Percentiles rank a stretch among this genome's conserved stretches.
phyloP scores from a whole-genome alignment of 2,797 vertebrate species.

The Cetoscarus ocellatus region DNA sequence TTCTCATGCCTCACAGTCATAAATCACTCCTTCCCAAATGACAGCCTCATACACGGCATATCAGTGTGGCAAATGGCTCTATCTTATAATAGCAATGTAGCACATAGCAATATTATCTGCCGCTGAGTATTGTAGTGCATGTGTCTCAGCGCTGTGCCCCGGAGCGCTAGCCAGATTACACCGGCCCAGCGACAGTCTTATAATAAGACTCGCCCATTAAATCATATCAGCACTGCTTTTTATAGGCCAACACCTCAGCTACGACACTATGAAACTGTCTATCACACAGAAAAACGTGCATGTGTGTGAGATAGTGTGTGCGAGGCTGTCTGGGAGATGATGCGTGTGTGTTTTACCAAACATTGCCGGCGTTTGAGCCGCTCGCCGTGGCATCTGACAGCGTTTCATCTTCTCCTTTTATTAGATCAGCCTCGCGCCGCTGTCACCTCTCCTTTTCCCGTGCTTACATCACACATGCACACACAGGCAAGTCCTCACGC shows the following conservation, averaged over 20 bases:
- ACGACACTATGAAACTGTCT: conserved; percentile 78
- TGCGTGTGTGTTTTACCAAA: conserved; percentile 80
- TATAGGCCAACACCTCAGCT: conserved; percentile 85
- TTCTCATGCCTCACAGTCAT: conserved; percentile 73
- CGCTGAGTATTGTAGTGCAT: conserved; percentile 74
- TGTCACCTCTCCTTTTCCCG: conserved; percentile 79
- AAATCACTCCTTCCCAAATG: conserved; percentile 81
- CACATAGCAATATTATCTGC: conserved; percentile 81
- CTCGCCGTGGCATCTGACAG: conserved; percentile 76
- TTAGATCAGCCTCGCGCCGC: conserved; percentile 82
- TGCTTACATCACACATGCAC: conserved; percentile 73
- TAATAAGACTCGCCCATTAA: conserved; percentile 86
- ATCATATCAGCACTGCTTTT: conserved; percentile 87
- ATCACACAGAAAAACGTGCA: conserved; percentile 55
- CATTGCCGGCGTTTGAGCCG: conserved; percentile 74
- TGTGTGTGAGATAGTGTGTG: conserved; percentile 37
- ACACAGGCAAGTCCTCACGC: conserved; percentile 16
- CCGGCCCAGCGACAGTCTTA: conserved; percentile 82
- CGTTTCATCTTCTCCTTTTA: conserved; percentile 84
- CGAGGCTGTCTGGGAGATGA: conserved; percentile 71
- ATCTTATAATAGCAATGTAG: conserved; percentile 83
- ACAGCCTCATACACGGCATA: conserved; percentile 68
- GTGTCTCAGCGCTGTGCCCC: conserved; percentile 79
- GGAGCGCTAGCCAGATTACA: conserved; percentile 83
- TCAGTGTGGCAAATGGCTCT: conserved; percentile 78